Conservation (phyloP, 2,797 vertebrate species). For the Anguilla megastoma region DNA sequence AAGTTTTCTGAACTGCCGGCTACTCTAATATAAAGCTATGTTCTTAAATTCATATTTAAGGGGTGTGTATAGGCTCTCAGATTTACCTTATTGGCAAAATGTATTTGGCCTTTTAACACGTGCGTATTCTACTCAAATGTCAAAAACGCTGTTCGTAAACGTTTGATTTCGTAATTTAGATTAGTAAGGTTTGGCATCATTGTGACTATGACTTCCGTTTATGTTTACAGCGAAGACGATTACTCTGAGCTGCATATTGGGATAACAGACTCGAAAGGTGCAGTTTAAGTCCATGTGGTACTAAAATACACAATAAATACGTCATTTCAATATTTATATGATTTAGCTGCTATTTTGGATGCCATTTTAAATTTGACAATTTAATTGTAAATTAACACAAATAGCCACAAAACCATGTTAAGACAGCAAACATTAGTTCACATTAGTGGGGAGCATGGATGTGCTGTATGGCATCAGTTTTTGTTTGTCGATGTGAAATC, state of each 20-base stretch:
- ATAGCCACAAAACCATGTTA: neutral
- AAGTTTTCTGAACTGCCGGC: neutral
- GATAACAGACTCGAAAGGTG: constrained; percentile 71
- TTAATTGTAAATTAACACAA: neutral
- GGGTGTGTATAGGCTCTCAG: neutral
- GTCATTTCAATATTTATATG: neutral
- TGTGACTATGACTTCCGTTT: neutral
- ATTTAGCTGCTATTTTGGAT: neutral
- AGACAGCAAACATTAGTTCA: neutral
- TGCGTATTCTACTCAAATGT: no score
- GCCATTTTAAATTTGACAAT: neutral
- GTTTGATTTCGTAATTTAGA: no score
- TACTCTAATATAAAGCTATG: no score
- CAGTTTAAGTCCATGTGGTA: constrained; percentile 24
- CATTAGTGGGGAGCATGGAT: neutral
- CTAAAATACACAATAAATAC: neutral
- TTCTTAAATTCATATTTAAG: neutral
- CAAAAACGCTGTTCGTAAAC: no score
- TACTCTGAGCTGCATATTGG: constrained; percentile 81
- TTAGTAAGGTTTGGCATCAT: neutral
- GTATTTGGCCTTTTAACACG: neutral
- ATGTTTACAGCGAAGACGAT: constrained; percentile 68
- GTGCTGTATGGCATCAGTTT: neutral
- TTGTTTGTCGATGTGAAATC: neutral
- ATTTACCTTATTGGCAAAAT: neutral